Conservation (phyloP, 30 jellyfish, hydroid and myxozoan species). For the Turritopsis rubra region DNA sequence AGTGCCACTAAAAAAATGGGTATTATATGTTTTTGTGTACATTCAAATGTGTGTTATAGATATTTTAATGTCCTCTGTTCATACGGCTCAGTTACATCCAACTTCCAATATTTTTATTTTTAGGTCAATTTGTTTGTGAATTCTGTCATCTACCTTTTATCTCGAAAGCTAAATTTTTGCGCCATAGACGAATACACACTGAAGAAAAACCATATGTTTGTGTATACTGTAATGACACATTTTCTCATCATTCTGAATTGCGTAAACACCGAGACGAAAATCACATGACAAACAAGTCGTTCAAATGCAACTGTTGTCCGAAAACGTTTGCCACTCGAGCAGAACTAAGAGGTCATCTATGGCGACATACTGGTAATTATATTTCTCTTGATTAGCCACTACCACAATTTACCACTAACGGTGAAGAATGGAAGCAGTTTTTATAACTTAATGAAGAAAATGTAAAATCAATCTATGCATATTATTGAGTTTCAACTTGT, state of each 20-base stretch:
- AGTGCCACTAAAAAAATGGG: not conserved
- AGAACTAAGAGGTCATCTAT: slow-evolving; percentile 52
- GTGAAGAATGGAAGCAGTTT: too few relatives aligned
- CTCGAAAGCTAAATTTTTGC: slow-evolving; percentile 54
- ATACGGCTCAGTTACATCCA: not conserved
- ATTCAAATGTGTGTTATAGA: not conserved
- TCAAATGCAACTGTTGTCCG: slow-evolving; percentile 63
- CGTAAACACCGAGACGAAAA: slow-evolving; percentile 68
- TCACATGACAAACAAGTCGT: slow-evolving; percentile 67
- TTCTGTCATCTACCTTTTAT: slow-evolving; percentile 66
- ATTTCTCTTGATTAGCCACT: not conserved
- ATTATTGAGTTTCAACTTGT: not conserved
- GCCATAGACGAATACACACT: slow-evolving; percentile 71
- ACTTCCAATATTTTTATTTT: not conserved
- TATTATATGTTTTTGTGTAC: not conserved
- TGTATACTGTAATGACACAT: slow-evolving; percentile 63
- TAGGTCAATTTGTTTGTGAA: slow-evolving; percentile 60
- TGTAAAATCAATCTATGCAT: not conserved
- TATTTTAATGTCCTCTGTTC: too few relatives aligned
- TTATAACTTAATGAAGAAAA: not conserved
- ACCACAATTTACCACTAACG: not conserved
- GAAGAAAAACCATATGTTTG: slow-evolving; percentile 67
- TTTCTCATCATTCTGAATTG: slow-evolving; percentile 45
- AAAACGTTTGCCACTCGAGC: slow-evolving; percentile 72
- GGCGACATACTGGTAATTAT: slow-evolving; percentile 78